Percentiles rank a stretch among this genome's conserved stretches.
phyloP scores from a whole-genome alignment of 2,888 invertebrate species.

The Sturmia bella region DNA sequence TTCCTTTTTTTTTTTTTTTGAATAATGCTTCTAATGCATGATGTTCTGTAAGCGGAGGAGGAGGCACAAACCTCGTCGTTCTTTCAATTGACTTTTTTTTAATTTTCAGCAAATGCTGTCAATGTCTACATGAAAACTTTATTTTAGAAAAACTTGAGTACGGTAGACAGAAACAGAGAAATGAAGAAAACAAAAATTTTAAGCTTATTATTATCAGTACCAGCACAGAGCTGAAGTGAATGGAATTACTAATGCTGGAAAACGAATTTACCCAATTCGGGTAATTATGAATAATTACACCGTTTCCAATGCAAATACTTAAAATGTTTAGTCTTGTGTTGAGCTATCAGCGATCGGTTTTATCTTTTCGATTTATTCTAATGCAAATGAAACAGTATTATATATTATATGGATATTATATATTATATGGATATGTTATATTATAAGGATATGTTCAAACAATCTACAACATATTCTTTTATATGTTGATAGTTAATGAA shows the following conservation, averaged over 20 bases:
- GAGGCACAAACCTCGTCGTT: too few species aligned
- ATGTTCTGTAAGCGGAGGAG: conserved; percentile 24
- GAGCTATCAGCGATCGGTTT: too few species aligned
- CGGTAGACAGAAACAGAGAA: conserved; percentile 37
- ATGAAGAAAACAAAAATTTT: conserved; percentile 19
- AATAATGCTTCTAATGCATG: conserved; percentile 54
- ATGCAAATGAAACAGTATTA: too few species aligned
- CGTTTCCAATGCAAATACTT: neutral
- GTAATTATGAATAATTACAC: conserved; percentile 55
- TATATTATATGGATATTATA: too few species aligned
- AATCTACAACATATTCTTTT: too few species aligned
- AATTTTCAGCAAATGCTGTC: conserved; percentile 45
- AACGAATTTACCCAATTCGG: conserved; percentile 23
- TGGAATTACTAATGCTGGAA: neutral
- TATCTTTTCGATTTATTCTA: too few species aligned
- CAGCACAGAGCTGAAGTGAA: conserved; percentile 47
- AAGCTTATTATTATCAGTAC: conserved; percentile 67
- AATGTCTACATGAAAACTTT: conserved; percentile 58
- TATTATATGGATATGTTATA: too few species aligned
- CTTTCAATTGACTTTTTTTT: neutral
- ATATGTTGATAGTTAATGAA: too few species aligned
- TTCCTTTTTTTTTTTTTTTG: neutral
- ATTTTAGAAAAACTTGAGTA: conserved; percentile 9
- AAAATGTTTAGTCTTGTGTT: too few species aligned
- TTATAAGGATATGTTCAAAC: too few species aligned